Base-by-base conservation (phyloP, 2,888 invertebrate species). In the Diadromus collaris region DNA sequence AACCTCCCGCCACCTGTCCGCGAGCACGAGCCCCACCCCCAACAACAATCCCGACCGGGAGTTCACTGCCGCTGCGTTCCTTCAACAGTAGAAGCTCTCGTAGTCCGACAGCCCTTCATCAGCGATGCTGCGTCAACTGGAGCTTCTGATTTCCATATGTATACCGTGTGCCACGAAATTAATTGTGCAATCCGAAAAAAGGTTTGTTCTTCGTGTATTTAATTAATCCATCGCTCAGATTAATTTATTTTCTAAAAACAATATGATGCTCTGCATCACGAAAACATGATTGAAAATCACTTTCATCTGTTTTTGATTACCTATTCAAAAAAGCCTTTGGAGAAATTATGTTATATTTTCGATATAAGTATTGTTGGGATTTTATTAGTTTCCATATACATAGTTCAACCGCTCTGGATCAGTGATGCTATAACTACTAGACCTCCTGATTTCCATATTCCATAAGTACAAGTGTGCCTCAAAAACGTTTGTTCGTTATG, bases 1-100 rank as follows among this genome's bases (percentile, higher is more conserved):
- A 71, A 48, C 61, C 68, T 65, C 67, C 68, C 54, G 46, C 73
- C 58, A 19, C 41, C 48, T 34, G 70, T 58, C 29, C 32, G 32
- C 24, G 75, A 46, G 63, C 56, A 56, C 29, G 56, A 67, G 61
- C 61, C 60, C 73, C 73, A 78, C 38, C 68, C 64, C 73, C 68
- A 64, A 64, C 48, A 70, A 65, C 67, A 68, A 75, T n/a, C 65
- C 46, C 68, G 51, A 51, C 60, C 29, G 51, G 60, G 61, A 61
- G 61, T 44, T 38, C 44, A 44, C 32, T 61, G 24, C 61, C 41
- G 48, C 32, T 21, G 13, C 41, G 16, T 21, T 60, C 51, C 60
- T 48, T 29, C 41, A 58, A 68, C 68, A 68, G 75, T 75, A 61
- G 29, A 63, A 44, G 27, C 63, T 48, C 67, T 60, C 60, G 21